Base-by-base conservation (phyloP, 2,888 invertebrate genomes). In the Ennomos quercinarius region DNA sequence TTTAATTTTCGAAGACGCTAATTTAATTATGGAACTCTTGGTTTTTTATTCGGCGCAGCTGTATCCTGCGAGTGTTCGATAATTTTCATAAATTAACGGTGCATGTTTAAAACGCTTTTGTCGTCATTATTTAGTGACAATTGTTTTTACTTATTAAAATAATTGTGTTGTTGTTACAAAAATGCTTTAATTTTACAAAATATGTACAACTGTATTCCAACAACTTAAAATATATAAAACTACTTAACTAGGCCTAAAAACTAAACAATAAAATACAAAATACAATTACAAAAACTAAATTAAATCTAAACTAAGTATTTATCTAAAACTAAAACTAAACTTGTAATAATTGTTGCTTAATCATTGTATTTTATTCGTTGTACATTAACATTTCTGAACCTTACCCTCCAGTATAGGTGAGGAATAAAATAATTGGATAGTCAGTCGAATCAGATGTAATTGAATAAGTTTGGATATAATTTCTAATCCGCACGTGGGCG, bases 21-120 rank as follows among this genome's bases (percentile, higher is more conserved):
- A 92, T 92, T 92, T 90, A 87, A 91, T 91, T 91, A 91, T 83
- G 80, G 81, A 83, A 81, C 80, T 77, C 80, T 71, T 63, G 69
- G 61, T 74, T 73, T 77, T 81, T 78, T 77, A 78, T 81, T 72
- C 73, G 74, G 73, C 74, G 81, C 91, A 87, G 84, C 83, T 89
- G 87, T 86, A 81, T 89, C 88, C 89, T 89, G 89, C 71, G 80
- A 61, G 80, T 69, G 70, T 77, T 79, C 71, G 66, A 82, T 84
- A 79, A 78, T 83, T 84, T 87, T 81, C 72, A 76, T 80, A 77
- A 74, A 71, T 83, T 85, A 79, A 87, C 87, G 83, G 84, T 80
- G 70, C 71, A 73, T 77, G 69, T 47, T 41, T 36, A 38, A 55
- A 51, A 43, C 47, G 39, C 60, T 70, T 73, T 71, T 66, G 52